These are phyloP conservation scores for Etheostoma cragini DNA, from an alignment of 2,113 vertebrate genomes.

Conservation along the genomic window DNA sequence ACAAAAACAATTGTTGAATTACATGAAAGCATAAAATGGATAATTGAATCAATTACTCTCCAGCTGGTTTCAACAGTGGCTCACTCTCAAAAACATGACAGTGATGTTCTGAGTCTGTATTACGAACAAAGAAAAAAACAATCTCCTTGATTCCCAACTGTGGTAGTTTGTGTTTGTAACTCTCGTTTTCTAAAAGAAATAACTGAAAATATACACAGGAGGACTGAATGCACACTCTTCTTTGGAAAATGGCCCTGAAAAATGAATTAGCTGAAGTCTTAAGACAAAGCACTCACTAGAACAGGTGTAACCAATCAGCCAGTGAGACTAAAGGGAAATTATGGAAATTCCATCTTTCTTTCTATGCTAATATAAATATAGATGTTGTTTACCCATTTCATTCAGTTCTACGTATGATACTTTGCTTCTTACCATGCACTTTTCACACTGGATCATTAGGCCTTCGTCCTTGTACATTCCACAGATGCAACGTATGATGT, in stretches of 20 bases:
- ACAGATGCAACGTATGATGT: constrained; percentile 97
- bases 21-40: background rate
- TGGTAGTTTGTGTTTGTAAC: constrained; percentile 22
- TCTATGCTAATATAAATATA: background rate
- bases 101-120: background rate
- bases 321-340: background rate
- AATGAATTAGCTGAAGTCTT: constrained; percentile 28
- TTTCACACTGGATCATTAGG: constrained; percentile 99
- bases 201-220: constrained; percentile 22
- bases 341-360: background rate
- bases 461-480: constrained; percentile 98
- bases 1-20: constrained; percentile 4
- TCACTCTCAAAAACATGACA: background rate
- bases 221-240: constrained; percentile 12
- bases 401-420: too few relatives aligned
- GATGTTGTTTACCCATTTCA: background rate
- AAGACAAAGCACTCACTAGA: constrained; percentile 11
- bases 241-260: constrained; percentile 38
- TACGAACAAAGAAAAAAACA: background rate
- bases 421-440: constrained; percentile 92
- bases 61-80: background rate
- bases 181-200: constrained; percentile 48
- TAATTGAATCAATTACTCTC: background rate
- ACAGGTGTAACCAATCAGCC: constrained; percentile 21
- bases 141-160: constrained; percentile 15